Evolutionary conservation across 2,113 vertebrate species (phyloP).

Genomic region (Brienomyrus brachyistius): DNA sequence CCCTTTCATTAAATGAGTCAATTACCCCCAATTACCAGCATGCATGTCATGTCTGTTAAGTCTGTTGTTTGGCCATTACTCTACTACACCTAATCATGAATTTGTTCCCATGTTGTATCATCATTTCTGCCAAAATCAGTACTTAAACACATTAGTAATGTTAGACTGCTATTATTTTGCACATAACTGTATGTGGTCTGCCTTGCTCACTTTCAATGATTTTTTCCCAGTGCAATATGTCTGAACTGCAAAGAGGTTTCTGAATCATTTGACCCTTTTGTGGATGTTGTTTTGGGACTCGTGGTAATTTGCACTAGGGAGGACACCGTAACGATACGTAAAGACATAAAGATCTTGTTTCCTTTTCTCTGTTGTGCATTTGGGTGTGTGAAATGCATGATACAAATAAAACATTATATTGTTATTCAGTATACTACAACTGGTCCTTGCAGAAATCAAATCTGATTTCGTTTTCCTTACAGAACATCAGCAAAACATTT

Average conservation of each 20-base stretch:
- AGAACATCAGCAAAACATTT: constrained; percentile 77
- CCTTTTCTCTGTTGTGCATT: neutral
- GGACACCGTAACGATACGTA: neutral
- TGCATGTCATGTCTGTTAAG: too few species aligned
- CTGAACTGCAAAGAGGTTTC: constrained; percentile 93
- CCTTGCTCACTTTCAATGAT: constrained; percentile 10
- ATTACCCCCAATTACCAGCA: too few species aligned
- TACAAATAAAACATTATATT: neutral
- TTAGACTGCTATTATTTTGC: too few species aligned
- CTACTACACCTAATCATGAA: too few species aligned
- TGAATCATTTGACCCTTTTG: constrained; percentile 84
- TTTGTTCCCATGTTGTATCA: too few species aligned
- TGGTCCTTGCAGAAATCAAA: neutral
- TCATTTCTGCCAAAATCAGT: too few species aligned
- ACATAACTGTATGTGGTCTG: too few species aligned
- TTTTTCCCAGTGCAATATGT: constrained; percentile 81
- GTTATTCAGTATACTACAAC: neutral
- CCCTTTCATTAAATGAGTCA: too few species aligned
- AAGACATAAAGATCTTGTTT: neutral
- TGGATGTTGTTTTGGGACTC: constrained; percentile 86
- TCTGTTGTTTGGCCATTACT: too few species aligned
- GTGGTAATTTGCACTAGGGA: constrained; percentile 62
- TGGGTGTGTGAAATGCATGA: neutral
- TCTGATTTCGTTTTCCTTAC: constrained; percentile 33
- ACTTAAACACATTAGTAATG: too few species aligned